These are phyloP conservation scores for Agapetus fuscipes DNA, from an alignment of 2,888 invertebrate species.

Conservation along the genomic window DNA sequence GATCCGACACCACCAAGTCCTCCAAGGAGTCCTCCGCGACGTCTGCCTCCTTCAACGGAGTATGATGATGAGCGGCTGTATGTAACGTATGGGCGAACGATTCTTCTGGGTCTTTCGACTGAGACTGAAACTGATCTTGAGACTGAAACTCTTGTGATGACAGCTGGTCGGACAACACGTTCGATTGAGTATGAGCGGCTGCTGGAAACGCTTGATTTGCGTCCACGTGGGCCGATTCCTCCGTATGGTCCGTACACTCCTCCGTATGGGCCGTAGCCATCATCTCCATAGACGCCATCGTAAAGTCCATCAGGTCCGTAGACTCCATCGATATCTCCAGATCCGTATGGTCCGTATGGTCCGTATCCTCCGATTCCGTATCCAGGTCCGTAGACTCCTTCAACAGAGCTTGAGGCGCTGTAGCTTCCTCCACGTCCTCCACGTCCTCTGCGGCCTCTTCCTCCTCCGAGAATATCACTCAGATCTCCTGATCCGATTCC, in stretches of 20 bases:
- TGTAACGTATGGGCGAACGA: constrained; percentile 1
- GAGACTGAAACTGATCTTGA: constrained; percentile 6
- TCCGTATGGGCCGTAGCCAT: not conserved
- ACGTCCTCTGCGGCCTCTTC: not conserved
- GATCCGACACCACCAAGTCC: too few species aligned
- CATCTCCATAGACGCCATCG: not conserved
- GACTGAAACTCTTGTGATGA: constrained; percentile 1
- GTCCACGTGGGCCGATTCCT: too few species aligned
- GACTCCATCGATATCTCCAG: too few species aligned
- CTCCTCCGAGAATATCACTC: not conserved
- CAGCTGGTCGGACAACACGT: constrained; percentile 4
- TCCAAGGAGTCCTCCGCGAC: not conserved
- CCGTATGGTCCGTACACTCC: not conserved
- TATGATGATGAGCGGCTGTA: constrained; percentile 2
- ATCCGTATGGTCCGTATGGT: constrained; percentile 4
- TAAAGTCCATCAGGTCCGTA: not conserved
- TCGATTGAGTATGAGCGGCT: too few species aligned
- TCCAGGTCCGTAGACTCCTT: constrained; percentile 3
- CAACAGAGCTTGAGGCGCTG: not conserved
- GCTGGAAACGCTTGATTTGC: too few species aligned
- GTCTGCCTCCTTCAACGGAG: constrained; percentile 7
- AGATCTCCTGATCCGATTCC: not conserved
- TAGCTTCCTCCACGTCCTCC: not conserved
- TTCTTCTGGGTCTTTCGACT: constrained; percentile 2
- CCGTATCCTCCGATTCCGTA: constrained; percentile 1